Evolutionary conservation across 30 jellyfish, hydroid and myxozoan species (phyloP), one percentile per base, ranked within the genome.

Genomic region (Phacellophora camtschatica): DNA sequence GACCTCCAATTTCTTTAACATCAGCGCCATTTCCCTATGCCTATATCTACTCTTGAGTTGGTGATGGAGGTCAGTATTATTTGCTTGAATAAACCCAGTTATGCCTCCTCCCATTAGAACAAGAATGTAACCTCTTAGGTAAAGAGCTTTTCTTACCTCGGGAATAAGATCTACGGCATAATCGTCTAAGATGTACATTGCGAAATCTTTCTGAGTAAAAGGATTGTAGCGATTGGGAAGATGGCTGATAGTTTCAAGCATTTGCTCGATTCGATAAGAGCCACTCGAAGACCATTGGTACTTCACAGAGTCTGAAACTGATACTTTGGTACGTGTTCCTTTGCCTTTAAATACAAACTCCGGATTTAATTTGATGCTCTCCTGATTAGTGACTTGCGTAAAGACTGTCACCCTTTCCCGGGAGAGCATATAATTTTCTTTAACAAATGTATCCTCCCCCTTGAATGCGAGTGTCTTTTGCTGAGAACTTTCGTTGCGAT

Each of bases 91-190:
- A 59, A 41, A 81, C 58, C 95, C 90, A 36, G 95, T 79, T 22
- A 88, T 58, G 23, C 90, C 97, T 46, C 97, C 95, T 22, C 97
- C 95, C 18, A 88, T 88, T 3, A 70, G 41, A 30, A 88, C 97
- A 18, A 29, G 37, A 59, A 88, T 53, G 78, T 88, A 88, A 16
- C 95, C 96, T 34, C 74, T 65, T 64, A 46, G 51, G 39, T 29
- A 73, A 29, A 88, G 70, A 1, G 85, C 90, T 39, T 24, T 31
- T 49, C 76, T 54, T 31, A 88, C 67, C 62, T 88, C 95, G 18
- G 95, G 97, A 73, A 88, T 71, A 4, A 88, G 43, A 48, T 88
- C 95, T 4, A 88, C 96, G 42, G 77, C 33, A 63, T 88, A 66
- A 51, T 81, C 88, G 35, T 49, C 93, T 48, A 51, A 36, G 57